Percentiles rank a stretch among this genome's conserved stretches.
phyloP scores from a whole-genome alignment of 2,888 invertebrate species.

The Cosmopolites sordidus region DNA sequence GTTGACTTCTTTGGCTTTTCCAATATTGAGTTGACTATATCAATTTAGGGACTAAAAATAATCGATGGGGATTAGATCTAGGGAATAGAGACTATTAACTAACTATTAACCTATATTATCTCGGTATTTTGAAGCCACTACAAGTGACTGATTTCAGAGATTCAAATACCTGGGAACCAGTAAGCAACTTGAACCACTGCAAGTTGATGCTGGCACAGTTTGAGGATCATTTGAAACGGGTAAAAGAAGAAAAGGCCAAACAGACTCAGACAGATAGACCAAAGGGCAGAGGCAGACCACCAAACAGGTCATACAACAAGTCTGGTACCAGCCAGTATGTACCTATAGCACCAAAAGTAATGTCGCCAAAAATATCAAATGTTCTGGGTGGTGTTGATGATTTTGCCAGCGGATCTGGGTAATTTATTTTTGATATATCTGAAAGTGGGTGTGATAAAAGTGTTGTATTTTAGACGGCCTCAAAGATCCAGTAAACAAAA shows the following conservation, averaged over 20 bases:
- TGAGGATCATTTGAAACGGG: conserved; percentile 71
- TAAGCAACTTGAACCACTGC: conserved; percentile 70
- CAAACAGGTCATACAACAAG: conserved; percentile 9
- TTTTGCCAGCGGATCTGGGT: conserved; percentile 14
- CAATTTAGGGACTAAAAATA: too few relatives aligned
- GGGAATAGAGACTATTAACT: too few relatives aligned
- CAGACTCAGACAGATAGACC: conserved; percentile 47
- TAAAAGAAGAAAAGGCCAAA: conserved; percentile 51
- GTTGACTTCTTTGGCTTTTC: too few relatives aligned
- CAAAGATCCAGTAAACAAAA: conserved; percentile 76
- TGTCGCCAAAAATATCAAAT: conserved; percentile 11
- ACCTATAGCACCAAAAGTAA: conserved; percentile 19
- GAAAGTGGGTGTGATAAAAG: background rate
- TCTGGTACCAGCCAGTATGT: conserved; percentile 15
- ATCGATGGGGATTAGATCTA: too few relatives aligned
- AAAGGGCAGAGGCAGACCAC: conserved; percentile 41
- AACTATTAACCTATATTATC: too few relatives aligned
- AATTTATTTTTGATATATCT: background rate
- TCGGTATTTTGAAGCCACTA: conserved; percentile 3
- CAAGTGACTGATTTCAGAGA: conserved; percentile 55
- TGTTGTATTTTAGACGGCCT: conserved; percentile 51
- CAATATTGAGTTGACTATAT: too few relatives aligned
- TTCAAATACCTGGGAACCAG: conserved; percentile 82
- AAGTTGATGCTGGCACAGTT: conserved; percentile 74
- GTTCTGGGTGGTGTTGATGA: conserved; percentile 19